Evolutionary conservation across 2,888 invertebrate species (phyloP).

Genomic region (Escarpia spicata): DNA sequence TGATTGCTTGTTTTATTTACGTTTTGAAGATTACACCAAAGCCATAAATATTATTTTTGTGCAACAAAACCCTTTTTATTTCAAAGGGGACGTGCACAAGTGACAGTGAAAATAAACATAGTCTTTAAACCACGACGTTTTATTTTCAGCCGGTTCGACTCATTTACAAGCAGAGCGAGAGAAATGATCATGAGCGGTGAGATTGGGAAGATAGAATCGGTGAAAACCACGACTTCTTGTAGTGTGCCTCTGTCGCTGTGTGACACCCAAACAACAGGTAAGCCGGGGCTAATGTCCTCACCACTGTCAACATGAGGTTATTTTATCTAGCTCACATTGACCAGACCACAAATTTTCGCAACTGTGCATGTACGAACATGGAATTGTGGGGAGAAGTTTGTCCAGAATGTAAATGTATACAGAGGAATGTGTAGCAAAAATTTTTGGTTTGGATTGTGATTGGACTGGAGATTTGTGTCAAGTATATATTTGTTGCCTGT

Average conservation of each 20-base stretch:
- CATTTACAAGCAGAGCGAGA: background rate
- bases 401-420: no score
- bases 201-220: background rate
- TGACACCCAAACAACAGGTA: background rate
- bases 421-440: no score
- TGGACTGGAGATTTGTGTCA: no score
- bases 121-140: background rate
- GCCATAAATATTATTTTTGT: background rate
- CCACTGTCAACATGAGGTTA: no score
- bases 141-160: background rate
- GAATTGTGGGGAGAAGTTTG: no score
- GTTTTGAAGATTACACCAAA: background rate
- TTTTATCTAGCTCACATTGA: no score
- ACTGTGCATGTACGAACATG: no score
- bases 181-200: background rate
- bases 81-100: background rate
- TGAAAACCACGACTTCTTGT: background rate
- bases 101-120: background rate
- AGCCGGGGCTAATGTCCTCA: background rate
- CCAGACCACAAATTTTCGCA: no score
- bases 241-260: background rate
- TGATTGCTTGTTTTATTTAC: background rate
- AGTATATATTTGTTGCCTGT: no score
- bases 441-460: no score
- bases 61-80: background rate